Evolutionary conservation across 2,797 vertebrate genomes (phyloP).

Genomic region (Helicolenus hilgendorfi): DNA sequence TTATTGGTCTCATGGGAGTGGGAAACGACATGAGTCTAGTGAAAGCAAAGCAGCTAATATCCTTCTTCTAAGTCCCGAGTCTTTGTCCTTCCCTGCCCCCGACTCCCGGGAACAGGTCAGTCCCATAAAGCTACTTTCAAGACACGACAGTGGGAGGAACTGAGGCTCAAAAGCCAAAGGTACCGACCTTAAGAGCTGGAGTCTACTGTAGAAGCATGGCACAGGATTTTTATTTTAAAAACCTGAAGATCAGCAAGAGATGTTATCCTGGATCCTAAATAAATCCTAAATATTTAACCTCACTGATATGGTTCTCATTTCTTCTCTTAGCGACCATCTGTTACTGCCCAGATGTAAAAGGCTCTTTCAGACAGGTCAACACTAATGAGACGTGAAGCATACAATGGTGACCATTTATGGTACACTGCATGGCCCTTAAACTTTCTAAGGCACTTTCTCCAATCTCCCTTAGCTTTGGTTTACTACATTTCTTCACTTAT

Average conservation of each 20-base stretch:
- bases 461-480: slow-evolving; percentile 8
- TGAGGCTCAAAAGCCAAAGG: slow-evolving; percentile 35
- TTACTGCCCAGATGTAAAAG: neutral
- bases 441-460: slow-evolving; percentile 5
- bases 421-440: neutral
- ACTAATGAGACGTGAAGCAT: neutral
- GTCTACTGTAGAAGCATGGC: neutral
- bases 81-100: slow-evolving; percentile 42
- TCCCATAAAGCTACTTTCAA: slow-evolving; percentile 64
- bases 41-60: slow-evolving; percentile 38
- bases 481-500: neutral
- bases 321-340: neutral
- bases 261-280: neutral
- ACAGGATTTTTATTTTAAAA: slow-evolving; percentile 16
- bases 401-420: slow-evolving; percentile 6
- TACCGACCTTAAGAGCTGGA: slow-evolving; percentile 21
- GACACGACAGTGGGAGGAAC: slow-evolving; percentile 18
- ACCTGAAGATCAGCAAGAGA: neutral
- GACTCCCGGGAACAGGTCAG: slow-evolving; percentile 22
- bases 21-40: neutral
- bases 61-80: slow-evolving; percentile 1
- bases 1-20: neutral
- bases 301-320: neutral
- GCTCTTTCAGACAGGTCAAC: neutral
- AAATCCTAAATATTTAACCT: neutral